Evolutionary conservation across 2,797 vertebrate species (phyloP).

Genomic region (Silurus aristotelis): DNA sequence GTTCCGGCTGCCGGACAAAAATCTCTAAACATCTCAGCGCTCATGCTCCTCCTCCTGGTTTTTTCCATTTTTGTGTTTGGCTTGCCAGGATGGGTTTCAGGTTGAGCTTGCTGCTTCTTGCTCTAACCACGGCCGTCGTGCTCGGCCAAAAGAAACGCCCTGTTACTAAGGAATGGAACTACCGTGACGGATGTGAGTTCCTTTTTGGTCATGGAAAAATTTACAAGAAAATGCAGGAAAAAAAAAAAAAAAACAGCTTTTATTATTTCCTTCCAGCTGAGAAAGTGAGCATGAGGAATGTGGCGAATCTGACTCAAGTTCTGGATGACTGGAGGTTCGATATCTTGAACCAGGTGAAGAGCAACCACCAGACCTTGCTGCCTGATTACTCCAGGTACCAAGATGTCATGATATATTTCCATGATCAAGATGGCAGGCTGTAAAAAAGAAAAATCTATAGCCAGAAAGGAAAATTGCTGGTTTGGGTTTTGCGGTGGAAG

Average conservation of each 20-base stretch:
- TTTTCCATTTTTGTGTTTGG: conserved; percentile 6
- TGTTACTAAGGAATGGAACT: conserved; percentile 73
- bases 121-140: conserved; percentile 56
- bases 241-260: no score
- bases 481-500: conserved; percentile 40
- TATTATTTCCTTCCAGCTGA: conserved; percentile 66
- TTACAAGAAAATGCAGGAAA: background rate
- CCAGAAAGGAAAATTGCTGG: conserved; percentile 35
- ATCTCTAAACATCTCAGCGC: conserved; percentile 2
- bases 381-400: conserved; percentile 78
- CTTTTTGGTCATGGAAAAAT: background rate
- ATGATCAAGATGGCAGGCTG: background rate
- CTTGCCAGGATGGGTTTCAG: conserved; percentile 66
- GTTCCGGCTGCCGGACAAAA: background rate
- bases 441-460: conserved; percentile 29
- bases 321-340: conserved; percentile 81
- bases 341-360: conserved; percentile 74
- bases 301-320: conserved; percentile 77
- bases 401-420: background rate
- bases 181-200: conserved; percentile 76
- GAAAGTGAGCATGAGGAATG: conserved; percentile 72
- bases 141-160: conserved; percentile 68
- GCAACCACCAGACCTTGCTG: conserved; percentile 76
- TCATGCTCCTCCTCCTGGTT: conserved; percentile 3
- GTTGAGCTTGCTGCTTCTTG: conserved; percentile 66